Evolutionary conservation across 2,888 invertebrate genomes (phyloP), one percentile per base, ranked within the genome.

Genomic region (Drosophila paramelanica): DNA sequence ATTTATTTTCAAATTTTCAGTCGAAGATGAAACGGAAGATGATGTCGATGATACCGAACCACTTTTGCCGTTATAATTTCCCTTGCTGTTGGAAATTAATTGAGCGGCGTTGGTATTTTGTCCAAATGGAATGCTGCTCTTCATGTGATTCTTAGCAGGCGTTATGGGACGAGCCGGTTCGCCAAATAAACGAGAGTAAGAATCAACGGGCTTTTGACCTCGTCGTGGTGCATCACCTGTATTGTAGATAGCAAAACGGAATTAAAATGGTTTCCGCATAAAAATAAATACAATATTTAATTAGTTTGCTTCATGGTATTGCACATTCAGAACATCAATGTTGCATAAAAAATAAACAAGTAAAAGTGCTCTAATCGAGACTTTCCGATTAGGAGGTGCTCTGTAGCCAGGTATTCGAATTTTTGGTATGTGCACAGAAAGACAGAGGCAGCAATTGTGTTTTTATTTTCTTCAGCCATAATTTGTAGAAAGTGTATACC

Each of bases 121-220:
- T 79, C 93, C 93, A 87, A 94, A 92, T 83, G 93, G 91, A 88
- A 93, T 93, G 92, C 91, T 93, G 92, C 94, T 94, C 89, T 93
- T 93, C 93, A 93, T 93, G 91, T 93, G 93, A 91, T 93, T 93
- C 91, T 93, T 94, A 87, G 92, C 93, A 87, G 93, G 93, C 86
- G 93, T 91, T 69, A 92, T 91, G 89, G 93, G 93, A 91, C 93
- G 92, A 80, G 93, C 92, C 81, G 93, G 93, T 84, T 93, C 93
- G 76, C 94, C 94, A 91, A 94, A 94, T 79, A 94, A 92, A 81
- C 94, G 93, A 84, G 93, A 93, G 91, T 94, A 93, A 74, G 94
- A 94, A 90, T 94, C 93, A 90, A 93, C 85, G 78, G 88, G 91
- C 79, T 92, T 92, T 78, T 91, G 92, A 67, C 80, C 91, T 64